Base-by-base conservation (phyloP, 2,797 vertebrate genomes). In the Cossypha polioptera region DNA sequence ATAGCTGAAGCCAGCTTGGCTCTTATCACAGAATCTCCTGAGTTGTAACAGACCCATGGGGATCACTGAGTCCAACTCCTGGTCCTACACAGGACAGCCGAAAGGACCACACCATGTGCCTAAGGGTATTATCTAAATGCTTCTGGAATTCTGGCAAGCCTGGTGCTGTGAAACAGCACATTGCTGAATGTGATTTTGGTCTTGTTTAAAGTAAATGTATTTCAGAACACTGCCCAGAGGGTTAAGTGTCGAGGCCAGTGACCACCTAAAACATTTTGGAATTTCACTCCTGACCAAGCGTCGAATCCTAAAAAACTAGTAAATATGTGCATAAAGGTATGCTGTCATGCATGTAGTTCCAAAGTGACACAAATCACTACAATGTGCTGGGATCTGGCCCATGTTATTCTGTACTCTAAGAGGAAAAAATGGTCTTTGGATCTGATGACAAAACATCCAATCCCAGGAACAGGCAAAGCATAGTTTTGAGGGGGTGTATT, bases 401-500 rank as follows among this genome's bases (percentile, higher is more conserved):
- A 25, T 26, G 29, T 11, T 68, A 29, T 36, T 50, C 4, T 0
- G 0, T 25, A 36, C 26, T 18, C 22, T 24, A n/a, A 21, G n/a
- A 19, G 16, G n/a, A 18, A 36, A 43, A 55, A 42, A 57, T 7
- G 5, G 24, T 31, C 20, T 50, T 76, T 22, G 28, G 36, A 43
- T 25, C 24, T 51, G 10, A 54, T 13, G 35, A 51, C 19, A 38
- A 69, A 62, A 36, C 5, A 48, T 8, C 57, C 51, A 57, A 11
- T 29, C 9, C 24, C 36, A 76, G 42, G 16, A 16, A 55, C 13
- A 48, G 36, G 16, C 22, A 55, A 55, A 69, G 24, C 19, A 51
- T 5, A 12, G 5, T 26, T 75, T 4, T 76, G 50, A 82, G 57
- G 43, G 4, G 33, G 2, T 58, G n/a, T 50, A 45, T 1, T 4